These are phyloP conservation scores for Strix uralensis DNA, from an alignment of 2,113 vertebrate genomes.

Conservation along the genomic window DNA sequence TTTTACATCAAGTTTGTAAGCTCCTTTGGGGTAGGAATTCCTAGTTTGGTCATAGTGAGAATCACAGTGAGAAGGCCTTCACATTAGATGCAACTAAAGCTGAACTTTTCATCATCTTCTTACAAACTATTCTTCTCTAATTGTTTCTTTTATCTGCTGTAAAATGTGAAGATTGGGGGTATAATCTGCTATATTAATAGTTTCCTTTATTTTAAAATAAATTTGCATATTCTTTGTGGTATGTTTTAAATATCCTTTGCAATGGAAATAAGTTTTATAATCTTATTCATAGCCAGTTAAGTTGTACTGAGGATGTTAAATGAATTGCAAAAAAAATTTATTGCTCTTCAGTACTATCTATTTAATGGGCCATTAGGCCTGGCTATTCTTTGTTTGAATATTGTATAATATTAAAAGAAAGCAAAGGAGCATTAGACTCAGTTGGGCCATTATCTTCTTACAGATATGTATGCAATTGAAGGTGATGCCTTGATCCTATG, in stretches of 20 bases:
- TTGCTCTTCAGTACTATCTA: constrained; percentile 68
- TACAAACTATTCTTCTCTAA: background rate
- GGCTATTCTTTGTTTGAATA: constrained; percentile 63
- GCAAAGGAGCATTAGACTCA: constrained; percentile 18
- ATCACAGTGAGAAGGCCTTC: background rate
- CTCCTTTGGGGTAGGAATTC: background rate
- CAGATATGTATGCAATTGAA: background rate
- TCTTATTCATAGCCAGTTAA: constrained; percentile 65
- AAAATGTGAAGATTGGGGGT: background rate
- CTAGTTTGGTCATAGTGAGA: background rate
- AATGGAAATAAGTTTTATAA: constrained; percentile 31
- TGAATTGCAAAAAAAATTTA: constrained; percentile 69
- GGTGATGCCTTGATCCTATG: background rate
- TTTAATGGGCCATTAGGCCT: constrained; percentile 75
- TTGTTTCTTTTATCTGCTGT: background rate
- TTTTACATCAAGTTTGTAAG: background rate
- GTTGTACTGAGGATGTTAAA: constrained; percentile 67
- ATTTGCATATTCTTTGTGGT: background rate
- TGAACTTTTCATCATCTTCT: background rate
- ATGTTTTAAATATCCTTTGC: background rate
- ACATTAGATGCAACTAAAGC: background rate
- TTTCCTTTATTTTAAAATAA: background rate
- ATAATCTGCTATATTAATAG: background rate
- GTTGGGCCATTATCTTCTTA: background rate
- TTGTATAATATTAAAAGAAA: constrained; percentile 54